Percentiles rank a stretch among this genome's conserved stretches.
These are phyloP conservation scores for Podocnemis expansa DNA, from an alignment of 2,113 vertebrate genomes.

Conservation along the genomic window DNA sequence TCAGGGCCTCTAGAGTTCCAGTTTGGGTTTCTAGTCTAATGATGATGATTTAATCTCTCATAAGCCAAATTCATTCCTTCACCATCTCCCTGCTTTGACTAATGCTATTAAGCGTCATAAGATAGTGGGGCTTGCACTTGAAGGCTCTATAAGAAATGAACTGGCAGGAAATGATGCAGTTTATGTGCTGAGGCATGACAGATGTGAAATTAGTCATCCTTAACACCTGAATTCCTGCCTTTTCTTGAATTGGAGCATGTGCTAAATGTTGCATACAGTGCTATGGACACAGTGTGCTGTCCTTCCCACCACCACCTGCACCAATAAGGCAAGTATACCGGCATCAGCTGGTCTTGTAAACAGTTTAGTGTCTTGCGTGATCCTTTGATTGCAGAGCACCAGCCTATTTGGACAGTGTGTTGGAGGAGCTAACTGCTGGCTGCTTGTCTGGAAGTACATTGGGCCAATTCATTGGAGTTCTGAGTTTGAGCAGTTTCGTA, in stretches of 20 bases:
- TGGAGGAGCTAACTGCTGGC: background rate
- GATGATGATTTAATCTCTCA: background rate
- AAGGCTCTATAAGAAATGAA: background rate
- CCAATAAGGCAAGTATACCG: background rate
- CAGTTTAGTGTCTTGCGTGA: background rate
- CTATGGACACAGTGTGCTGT: background rate
- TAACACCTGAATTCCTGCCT: slow-evolving; percentile 11
- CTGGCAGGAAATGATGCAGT: background rate
- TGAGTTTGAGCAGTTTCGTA: background rate
- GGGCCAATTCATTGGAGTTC: fast-evolving
- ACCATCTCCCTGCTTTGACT: slow-evolving; percentile 6
- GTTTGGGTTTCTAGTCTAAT: background rate
- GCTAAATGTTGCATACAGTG: background rate
- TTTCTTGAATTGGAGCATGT: background rate
- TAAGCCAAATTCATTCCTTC: background rate
- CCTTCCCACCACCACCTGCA: fast-evolving
- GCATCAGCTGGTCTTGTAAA: background rate
- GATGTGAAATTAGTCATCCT: slow-evolving; percentile 1
- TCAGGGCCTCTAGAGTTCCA: background rate
- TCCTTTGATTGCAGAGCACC: background rate
- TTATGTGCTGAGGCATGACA: background rate
- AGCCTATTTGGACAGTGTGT: background rate
- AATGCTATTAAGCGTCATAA: background rate
- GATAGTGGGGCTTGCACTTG: background rate
- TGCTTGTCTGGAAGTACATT: background rate